Percentiles rank a stretch among this genome's conserved stretches.
These are phyloP conservation scores for Nowickia ferox DNA, from an alignment of 2,888 invertebrate species.

Conservation along the genomic window DNA sequence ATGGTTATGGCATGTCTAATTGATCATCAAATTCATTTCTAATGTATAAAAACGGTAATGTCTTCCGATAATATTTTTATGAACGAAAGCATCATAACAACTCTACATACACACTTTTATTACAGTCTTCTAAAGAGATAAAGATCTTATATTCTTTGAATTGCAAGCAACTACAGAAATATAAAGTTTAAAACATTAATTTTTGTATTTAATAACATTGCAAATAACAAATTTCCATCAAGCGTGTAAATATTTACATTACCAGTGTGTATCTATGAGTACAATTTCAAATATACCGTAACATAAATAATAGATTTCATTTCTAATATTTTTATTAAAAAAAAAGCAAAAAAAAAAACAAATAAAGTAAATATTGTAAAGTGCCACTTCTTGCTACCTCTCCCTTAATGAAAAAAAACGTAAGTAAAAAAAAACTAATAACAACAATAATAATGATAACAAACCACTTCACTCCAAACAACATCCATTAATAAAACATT, in stretches of 20 bases:
- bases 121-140: conserved; percentile 17
- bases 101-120: conserved; percentile 18
- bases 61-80: not conserved
- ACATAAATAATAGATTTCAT: conserved; percentile 44
- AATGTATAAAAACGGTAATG: conserved; percentile 1
- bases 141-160: not conserved
- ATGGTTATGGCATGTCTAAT: too few relatives aligned
- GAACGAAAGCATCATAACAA: conserved; percentile 21
- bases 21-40: not conserved
- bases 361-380: conserved; percentile 30
- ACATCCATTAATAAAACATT: conserved; percentile 44
- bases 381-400: conserved; percentile 7
- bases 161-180: conserved; percentile 13
- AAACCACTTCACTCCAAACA: conserved; percentile 38
- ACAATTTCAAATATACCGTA: conserved; percentile 59
- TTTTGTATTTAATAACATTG: conserved; percentile 43
- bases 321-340: conserved; percentile 22
- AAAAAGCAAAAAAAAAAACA: not conserved
- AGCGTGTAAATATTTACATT: conserved; percentile 58
- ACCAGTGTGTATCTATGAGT: conserved; percentile 29
- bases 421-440: conserved; percentile 16
- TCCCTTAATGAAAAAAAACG: conserved; percentile 27
- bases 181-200: conserved; percentile 25
- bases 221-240: conserved; percentile 46
- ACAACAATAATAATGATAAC: conserved; percentile 50